Base-by-base conservation (phyloP, 2,888 invertebrate genomes). In the Microctonus hyperodae region DNA sequence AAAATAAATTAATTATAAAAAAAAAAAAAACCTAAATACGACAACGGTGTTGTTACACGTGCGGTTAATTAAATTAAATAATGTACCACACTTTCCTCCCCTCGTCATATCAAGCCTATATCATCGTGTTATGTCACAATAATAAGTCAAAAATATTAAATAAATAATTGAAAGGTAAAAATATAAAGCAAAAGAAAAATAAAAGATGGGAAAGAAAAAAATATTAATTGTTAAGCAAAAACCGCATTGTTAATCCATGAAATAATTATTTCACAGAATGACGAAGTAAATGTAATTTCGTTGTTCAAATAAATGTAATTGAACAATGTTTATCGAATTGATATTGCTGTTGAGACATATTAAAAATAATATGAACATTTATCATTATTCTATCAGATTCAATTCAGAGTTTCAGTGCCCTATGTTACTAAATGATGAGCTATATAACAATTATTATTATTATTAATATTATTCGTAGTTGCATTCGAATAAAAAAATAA, bases 41-140 rank as follows among this genome's bases (percentile, higher is more conserved):
- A 72, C 66, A 67, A 68, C 66, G 51, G 70, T 69, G 75, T 72
- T 72, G 70, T 71, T 68, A 33, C 44, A 69, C 57, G 48, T 57
- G 23, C 37, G 40, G 53, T 67, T 63, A n/a, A 63, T 67, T 66
- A 70, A 67, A 71, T 73, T 77, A 75, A 73, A 76, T 71, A 75
- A 74, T 74, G 76, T 76, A 76, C 78, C 79, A 80, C n/a, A n/a
- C n/a, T n/a, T n/a, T n/a, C n/a, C n/a, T n/a, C n/a, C n/a, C n/a
- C 44, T 16, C 75, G 76, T 81, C 83, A 83, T 83, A 83, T 83
- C 83, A 83, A 82, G 81, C 82, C 81, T 82, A 83, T 83, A 83
- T 83, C 82, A 83, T 80, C 78, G 76, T 80, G 81, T 82, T 82
- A 79, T 73, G 74, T 81, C 76, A 74, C 77, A 75, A 69, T 60